Percentiles rank a stretch among this genome's conserved stretches.
Evolutionary conservation across 2,797 vertebrate genomes (phyloP).

Genomic region (Todus mexicanus): DNA sequence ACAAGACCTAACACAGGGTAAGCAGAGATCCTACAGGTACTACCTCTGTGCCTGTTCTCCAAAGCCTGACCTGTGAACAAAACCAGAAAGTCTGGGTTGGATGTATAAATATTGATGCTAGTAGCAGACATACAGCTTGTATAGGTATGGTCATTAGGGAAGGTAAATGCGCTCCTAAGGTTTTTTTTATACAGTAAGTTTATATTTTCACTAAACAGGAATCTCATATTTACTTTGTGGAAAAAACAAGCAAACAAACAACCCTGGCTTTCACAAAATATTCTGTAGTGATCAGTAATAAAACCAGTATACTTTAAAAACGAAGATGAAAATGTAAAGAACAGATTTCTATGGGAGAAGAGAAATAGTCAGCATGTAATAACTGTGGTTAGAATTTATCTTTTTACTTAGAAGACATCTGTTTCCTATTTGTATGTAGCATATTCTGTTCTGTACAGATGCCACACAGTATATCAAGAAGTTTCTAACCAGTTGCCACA

Average conservation of each 20-base stretch:
- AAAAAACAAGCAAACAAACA: not conserved
- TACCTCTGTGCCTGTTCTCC: not conserved
- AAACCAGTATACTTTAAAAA: not conserved
- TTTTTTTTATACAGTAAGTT: not conserved
- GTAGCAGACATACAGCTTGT: not conserved
- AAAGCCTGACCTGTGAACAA: not conserved
- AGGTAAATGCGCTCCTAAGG: not conserved
- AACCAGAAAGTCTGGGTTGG: not conserved
- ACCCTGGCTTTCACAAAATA: not conserved
- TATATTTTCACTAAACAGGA: not conserved
- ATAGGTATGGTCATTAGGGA: not conserved
- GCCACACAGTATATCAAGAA: not conserved
- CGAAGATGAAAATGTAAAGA: not conserved
- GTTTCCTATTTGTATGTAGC: not conserved
- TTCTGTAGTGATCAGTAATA: not conserved
- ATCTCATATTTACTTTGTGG: not conserved
- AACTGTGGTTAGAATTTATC: slow-evolving; percentile 7
- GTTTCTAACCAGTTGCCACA: not conserved
- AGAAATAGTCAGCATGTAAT: not conserved
- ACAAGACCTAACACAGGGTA: not conserved
- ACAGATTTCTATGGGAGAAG: not conserved
- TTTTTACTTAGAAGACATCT: not conserved
- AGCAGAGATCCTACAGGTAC: not conserved
- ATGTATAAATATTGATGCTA: not conserved
- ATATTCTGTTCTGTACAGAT: not conserved